Conservation (phyloP, 2,888 invertebrate species). For the Itoplectis maculator region DNA sequence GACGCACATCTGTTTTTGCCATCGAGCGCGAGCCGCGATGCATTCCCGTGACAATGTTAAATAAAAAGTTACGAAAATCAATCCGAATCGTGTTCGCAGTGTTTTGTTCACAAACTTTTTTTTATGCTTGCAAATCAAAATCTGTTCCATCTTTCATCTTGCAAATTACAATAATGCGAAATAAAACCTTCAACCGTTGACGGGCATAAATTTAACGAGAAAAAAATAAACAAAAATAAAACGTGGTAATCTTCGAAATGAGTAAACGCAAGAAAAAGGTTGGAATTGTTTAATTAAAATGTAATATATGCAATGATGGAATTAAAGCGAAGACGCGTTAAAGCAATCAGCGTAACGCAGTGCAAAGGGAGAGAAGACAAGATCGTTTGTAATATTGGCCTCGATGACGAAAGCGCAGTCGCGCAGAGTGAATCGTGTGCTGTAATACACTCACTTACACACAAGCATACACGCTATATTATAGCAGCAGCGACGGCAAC, state of each 20-base stretch:
- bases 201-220: background rate
- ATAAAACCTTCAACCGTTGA: background rate
- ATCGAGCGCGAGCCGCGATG: too few relatives aligned
- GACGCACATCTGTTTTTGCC: background rate
- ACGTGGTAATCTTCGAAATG: too few relatives aligned
- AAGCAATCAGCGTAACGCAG: constrained; percentile 26
- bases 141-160: background rate
- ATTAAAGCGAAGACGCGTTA: constrained; percentile 11
- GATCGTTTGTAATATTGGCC: constrained; percentile 61
- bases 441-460: constrained; percentile 45
- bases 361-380: constrained; percentile 33
- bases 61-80: too few relatives aligned
- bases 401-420: constrained; percentile 56
- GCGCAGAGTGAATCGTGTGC: constrained; percentile 53
- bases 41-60: too few relatives aligned
- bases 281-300: too few relatives aligned
- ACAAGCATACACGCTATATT: constrained; percentile 38
- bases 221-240: background rate
- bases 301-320: background rate
- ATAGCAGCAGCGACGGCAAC: constrained; percentile 28
- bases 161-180: too few relatives aligned
- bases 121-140: too few relatives aligned
- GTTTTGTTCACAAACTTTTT: too few relatives aligned
- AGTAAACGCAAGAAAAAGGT: background rate
- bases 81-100: too few relatives aligned